phyloP scores from a whole-genome alignment of 2,888 invertebrate genomes.

The Drosophila leonis region DNA sequence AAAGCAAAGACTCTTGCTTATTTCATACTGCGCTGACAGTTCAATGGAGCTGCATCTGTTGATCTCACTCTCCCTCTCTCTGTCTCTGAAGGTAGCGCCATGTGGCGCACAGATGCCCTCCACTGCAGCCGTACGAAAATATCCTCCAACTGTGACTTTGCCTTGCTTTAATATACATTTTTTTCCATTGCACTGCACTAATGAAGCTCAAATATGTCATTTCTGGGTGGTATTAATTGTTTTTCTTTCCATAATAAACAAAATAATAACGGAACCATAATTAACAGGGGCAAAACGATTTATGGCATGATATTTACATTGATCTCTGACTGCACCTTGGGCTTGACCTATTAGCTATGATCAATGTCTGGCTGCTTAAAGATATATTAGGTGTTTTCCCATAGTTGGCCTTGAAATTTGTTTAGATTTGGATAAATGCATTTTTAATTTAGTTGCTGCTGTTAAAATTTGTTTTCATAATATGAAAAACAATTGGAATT shows the following conservation, averaged over 20 bases:
- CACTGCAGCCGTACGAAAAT: conserved; percentile 17
- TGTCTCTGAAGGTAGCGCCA: conserved; percentile 55
- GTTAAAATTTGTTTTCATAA: neutral
- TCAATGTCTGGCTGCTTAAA: neutral
- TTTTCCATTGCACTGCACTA: conserved; percentile 17
- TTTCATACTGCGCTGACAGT: conserved; percentile 37
- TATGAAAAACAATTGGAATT: too few species aligned
- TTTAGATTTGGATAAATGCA: neutral
- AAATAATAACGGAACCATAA: conserved; percentile 26
- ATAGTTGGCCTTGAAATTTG: neutral
- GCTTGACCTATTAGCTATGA: conserved; percentile 15
- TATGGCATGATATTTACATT: conserved; percentile 13
- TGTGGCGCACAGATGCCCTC: conserved; percentile 69
- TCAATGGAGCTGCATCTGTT: conserved; percentile 43
- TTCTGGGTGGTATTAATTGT: conserved; percentile 59
- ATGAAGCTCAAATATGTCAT: conserved; percentile 37
- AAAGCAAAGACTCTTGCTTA: conserved; percentile 6
- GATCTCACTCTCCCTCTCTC: neutral
- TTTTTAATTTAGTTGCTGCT: neutral
- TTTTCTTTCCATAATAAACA: conserved; percentile 54
- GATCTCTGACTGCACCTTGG: conserved; percentile 36
- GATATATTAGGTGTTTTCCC: neutral
- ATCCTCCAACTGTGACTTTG: conserved; percentile 19
- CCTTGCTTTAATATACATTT: conserved; percentile 9
- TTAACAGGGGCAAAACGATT: conserved; percentile 30